These are phyloP conservation scores for Agrochola lychnidis DNA, from an alignment of 2,888 invertebrate species.

Conservation along the genomic window DNA sequence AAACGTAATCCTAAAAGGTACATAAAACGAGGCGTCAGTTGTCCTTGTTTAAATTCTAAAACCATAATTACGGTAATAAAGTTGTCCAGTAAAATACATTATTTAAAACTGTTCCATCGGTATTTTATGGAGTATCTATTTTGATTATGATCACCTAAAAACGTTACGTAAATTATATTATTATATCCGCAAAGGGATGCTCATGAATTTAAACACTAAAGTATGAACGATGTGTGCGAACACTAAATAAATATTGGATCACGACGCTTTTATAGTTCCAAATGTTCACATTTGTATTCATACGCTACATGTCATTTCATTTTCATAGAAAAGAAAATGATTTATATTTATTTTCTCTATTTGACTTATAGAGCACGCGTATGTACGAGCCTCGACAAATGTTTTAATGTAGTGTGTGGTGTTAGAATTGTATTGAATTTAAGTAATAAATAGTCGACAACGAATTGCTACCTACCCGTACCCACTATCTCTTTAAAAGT, in stretches of 20 bases:
- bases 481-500: background rate
- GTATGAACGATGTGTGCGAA: constrained; percentile 30
- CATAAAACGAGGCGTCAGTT: constrained; percentile 42
- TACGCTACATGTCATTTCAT: constrained; percentile 44
- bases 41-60: constrained; percentile 43
- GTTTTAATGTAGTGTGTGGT: background rate
- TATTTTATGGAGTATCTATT: constrained; percentile 46
- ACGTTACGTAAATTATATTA: constrained; percentile 27
- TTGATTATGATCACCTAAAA: constrained; percentile 46
- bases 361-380: constrained; percentile 1
- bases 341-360: constrained; percentile 26
- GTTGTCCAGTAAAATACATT: constrained; percentile 33
- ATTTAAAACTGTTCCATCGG: constrained; percentile 29
- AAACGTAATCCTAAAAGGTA: constrained; percentile 26
- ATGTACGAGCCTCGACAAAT: background rate
- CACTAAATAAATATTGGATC: constrained; percentile 48
- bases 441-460: constrained; percentile 1
- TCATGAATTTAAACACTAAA: constrained; percentile 27
- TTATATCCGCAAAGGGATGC: constrained; percentile 35
- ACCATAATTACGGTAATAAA: constrained; percentile 48
- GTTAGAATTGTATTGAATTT: constrained; percentile 1
- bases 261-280: constrained; percentile 27
- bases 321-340: constrained; percentile 20
- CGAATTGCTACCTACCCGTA: background rate
- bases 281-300: constrained; percentile 52